These are phyloP conservation scores for Branchipolynoe longqiensis DNA, from an alignment of 2,888 invertebrate species.

Conservation along the genomic window DNA sequence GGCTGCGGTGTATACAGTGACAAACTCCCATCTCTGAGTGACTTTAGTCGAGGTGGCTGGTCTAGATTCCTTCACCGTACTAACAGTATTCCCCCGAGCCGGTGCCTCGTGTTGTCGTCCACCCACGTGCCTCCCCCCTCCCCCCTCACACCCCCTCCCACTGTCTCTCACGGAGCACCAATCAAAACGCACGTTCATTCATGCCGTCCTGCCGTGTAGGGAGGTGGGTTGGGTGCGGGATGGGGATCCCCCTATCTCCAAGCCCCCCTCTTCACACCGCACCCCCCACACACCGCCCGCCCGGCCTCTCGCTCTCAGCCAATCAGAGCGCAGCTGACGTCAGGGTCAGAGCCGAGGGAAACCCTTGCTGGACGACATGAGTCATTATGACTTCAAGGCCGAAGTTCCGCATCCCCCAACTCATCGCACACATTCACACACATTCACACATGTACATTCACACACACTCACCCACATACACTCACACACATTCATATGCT, in stretches of 20 bases:
- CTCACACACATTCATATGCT: too few relatives aligned
- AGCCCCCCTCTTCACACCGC: not conserved
- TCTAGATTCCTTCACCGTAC: slow-evolving; percentile 9
- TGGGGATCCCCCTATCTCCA: not conserved
- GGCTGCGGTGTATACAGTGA: too few relatives aligned
- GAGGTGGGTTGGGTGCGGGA: not conserved
- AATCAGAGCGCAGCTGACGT: slow-evolving; percentile 20
- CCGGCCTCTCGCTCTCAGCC: not conserved
- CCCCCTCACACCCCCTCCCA: not conserved
- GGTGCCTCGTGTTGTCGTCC: not conserved
- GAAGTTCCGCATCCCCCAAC: too few relatives aligned
- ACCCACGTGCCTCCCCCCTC: not conserved
- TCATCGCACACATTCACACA: too few relatives aligned
- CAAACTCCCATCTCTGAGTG: not conserved
- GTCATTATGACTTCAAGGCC: too few relatives aligned
- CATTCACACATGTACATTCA: too few relatives aligned
- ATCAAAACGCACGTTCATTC: not conserved
- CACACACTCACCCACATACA: too few relatives aligned
- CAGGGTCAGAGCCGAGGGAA: slow-evolving; percentile 7
- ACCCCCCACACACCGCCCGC: not conserved
- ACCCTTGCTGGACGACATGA: not conserved
- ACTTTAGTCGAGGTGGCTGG: not conserved
- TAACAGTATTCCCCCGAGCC: slow-evolving; percentile 28
- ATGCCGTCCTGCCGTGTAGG: not conserved
- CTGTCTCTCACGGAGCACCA: too few relatives aligned